phyloP scores from a whole-genome alignment of 2,888 invertebrate species.

The Oscheius sp. region DNA sequence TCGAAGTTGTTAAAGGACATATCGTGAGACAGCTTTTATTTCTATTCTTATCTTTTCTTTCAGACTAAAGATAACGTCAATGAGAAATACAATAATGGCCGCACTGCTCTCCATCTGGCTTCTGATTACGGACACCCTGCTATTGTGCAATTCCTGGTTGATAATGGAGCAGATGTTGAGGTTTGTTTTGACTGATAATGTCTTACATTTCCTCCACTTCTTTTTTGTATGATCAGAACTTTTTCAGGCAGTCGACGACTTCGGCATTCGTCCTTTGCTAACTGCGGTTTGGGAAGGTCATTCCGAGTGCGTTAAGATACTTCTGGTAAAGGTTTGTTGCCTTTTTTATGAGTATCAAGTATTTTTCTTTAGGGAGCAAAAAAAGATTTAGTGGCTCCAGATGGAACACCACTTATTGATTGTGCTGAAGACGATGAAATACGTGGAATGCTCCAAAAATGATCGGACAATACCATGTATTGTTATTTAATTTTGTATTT shows the following conservation, averaged over 20 bases:
- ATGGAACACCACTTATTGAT: conserved; percentile 51
- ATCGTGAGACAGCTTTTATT: conserved; percentile 35
- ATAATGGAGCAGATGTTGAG: conserved; percentile 91
- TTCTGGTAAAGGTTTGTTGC: conserved; percentile 83
- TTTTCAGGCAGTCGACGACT: conserved; percentile 87
- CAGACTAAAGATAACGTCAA: conserved; percentile 77
- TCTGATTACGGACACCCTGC: conserved; percentile 94
- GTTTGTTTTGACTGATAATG: conserved; percentile 76
- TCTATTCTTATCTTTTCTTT: conserved; percentile 14
- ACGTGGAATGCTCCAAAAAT: conserved; percentile 36
- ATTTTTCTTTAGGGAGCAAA: conserved; percentile 46
- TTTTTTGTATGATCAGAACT: conserved; percentile 63
- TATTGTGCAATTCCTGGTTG: conserved; percentile 87
- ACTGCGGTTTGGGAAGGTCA: conserved; percentile 98
- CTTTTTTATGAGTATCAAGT: background rate
- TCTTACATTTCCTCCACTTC: background rate
- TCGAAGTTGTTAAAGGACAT: conserved; percentile 44
- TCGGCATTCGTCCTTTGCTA: conserved; percentile 91
- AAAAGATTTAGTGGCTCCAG: conserved; percentile 46
- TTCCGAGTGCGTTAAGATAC: conserved; percentile 87
- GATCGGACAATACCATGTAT: background rate
- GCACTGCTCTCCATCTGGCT: conserved; percentile 88
- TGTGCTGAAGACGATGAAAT: conserved; percentile 51
- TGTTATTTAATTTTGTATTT: background rate
- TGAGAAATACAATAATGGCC: conserved; percentile 87